Percentiles rank a stretch among this genome's conserved stretches.
Conservation (phyloP, 2,888 invertebrate genomes). For the Drosophila limbata region DNA sequence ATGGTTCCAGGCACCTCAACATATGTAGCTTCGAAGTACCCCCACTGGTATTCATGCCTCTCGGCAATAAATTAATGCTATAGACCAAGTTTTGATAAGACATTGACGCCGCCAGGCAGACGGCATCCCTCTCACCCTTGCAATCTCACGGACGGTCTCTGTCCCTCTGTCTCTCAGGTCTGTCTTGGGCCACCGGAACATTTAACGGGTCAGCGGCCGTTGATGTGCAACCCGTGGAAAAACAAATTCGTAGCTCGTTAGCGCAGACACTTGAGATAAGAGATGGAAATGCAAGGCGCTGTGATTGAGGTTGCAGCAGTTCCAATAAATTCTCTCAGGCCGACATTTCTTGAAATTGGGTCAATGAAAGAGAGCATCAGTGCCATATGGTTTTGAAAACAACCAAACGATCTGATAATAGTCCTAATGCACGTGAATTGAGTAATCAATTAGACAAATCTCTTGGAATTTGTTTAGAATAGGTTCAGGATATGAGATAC, state of each 20-base stretch:
- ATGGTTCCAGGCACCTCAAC: constrained; percentile 48
- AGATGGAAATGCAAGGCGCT: constrained; percentile 50
- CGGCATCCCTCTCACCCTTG: constrained; percentile 24
- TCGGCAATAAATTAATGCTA: constrained; percentile 78
- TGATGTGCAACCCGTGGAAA: constrained; percentile 62
- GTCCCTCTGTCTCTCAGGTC: background rate
- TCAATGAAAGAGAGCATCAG: constrained; percentile 44
- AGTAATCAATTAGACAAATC: constrained; percentile 30
- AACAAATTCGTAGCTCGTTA: constrained; percentile 77
- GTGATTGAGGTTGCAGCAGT: constrained; percentile 38
- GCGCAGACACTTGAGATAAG: constrained; percentile 73
- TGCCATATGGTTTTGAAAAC: constrained; percentile 28
- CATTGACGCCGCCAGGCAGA: constrained; percentile 69
- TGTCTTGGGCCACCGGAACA: constrained; percentile 70
- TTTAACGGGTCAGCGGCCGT: constrained; percentile 75
- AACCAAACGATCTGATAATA: constrained; percentile 40
- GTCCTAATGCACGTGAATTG: constrained; percentile 33
- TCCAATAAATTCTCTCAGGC: constrained; percentile 63
- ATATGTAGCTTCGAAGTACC: constrained; percentile 60
- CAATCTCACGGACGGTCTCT: background rate
- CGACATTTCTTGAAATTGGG: constrained; percentile 37
- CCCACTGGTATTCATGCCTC: constrained; percentile 20
- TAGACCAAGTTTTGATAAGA: constrained; percentile 78
- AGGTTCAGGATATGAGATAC: background rate
- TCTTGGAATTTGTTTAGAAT: constrained; percentile 2